Base-by-base conservation (phyloP, 1,140 invertebrate genomes). In the Aphis craccivora region DNA sequence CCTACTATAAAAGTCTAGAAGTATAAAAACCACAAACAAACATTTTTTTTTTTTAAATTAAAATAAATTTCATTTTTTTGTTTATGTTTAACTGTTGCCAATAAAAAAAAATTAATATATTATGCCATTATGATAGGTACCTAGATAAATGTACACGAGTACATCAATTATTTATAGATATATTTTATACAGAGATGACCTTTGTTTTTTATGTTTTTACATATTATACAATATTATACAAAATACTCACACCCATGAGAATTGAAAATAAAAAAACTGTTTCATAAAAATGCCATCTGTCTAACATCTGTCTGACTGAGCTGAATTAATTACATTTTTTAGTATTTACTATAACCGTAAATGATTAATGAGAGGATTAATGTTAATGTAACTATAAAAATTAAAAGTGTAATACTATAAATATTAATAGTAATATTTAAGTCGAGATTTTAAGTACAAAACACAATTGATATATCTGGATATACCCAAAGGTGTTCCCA, bases 231-330 rank as follows among this genome's bases (percentile, higher is more conserved):
- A 51, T 51, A 18, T 51, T 51, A 90, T 22, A 30, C 6, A n/a
- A 67, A 90, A 60, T 20, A 90, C 37, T 90, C 53, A 55, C 51
- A 30, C 51, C 88, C 51, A 90, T 90, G 88, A 90, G 37, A 90
- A 90, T 90, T 60, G 53, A 60, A 37, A 55, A 90, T 90, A 67
- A 60, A 60, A 60, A 60, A 90, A 90, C 37, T 18, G 37, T 43
- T 90, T 90, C 18, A 90, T 90, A 67, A 60, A 67, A 43, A 90
- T 90, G 18, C 53, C 89, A 90, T 90, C 89, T 90, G 89, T 90
- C 14, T 90, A 90, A 90, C 89, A 90, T 90, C 89, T 90, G 89
- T 90, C 25, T 53, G 8, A 53, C 48, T 90, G 53, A 37, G 14
- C 35, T 60, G 53, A 90, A 90, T 53, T 55, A 90, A 67, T 67